phyloP scores from a whole-genome alignment of 2,888 invertebrate species.

The Macrosoma leucophasiata region DNA sequence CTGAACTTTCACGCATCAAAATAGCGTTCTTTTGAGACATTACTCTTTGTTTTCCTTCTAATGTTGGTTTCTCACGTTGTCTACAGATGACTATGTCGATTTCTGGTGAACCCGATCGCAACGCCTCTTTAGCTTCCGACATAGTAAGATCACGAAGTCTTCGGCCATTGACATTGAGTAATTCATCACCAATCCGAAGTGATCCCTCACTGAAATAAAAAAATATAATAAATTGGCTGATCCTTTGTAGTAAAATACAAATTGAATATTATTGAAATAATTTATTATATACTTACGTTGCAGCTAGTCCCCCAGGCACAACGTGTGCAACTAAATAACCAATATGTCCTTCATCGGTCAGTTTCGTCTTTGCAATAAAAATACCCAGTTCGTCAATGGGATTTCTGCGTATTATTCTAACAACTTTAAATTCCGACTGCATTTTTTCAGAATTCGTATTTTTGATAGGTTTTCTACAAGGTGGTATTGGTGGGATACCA shows the following conservation, averaged over 20 bases:
- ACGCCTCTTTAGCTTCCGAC: slow-evolving; percentile 79
- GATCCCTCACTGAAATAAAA: slow-evolving; percentile 74
- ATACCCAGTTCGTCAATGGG: slow-evolving; percentile 81
- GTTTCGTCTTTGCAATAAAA: slow-evolving; percentile 80
- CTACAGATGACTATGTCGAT: slow-evolving; percentile 81
- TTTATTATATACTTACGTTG: slow-evolving; percentile 67
- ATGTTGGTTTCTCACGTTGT: slow-evolving; percentile 46
- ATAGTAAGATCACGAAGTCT: slow-evolving; percentile 79
- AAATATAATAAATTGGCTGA: too few species aligned
- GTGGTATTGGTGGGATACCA: slow-evolving; percentile 70
- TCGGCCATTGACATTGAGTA: slow-evolving; percentile 83
- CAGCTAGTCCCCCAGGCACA: slow-evolving; percentile 81
- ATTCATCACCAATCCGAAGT: slow-evolving; percentile 81
- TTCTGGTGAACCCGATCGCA: slow-evolving; percentile 76
- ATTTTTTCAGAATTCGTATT: slow-evolving; percentile 46
- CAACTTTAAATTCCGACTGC: slow-evolving; percentile 61
- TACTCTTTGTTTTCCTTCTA: slow-evolving; percentile 39
- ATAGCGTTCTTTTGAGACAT: slow-evolving; percentile 38
- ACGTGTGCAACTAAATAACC: slow-evolving; percentile 83
- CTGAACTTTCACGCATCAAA: slow-evolving; percentile 79
- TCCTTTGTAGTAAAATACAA: not conserved
- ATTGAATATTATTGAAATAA: not conserved
- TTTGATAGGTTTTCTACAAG: slow-evolving; percentile 53
- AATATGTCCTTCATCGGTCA: slow-evolving; percentile 75
- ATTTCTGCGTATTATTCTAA: slow-evolving; percentile 73